phyloP scores from a whole-genome alignment of 2,797 vertebrate genomes.

The Lophotriccus pileatus region DNA sequence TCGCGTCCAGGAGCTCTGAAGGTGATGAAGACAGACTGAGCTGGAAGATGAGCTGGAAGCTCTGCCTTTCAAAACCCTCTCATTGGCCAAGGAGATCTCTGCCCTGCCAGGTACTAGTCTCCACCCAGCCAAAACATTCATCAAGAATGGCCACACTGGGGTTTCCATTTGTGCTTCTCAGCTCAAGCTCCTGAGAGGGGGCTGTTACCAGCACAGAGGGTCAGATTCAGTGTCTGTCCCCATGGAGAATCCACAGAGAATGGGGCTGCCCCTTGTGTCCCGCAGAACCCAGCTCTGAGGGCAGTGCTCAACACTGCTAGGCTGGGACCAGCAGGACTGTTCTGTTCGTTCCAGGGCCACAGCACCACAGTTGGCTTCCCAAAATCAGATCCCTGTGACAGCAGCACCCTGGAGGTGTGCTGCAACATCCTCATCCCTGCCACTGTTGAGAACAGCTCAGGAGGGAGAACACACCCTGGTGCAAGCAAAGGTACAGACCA shows the following conservation, averaged over 20 bases:
- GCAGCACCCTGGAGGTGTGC: neutral
- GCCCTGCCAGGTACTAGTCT: neutral
- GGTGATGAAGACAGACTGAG: neutral
- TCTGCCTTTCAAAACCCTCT: neutral
- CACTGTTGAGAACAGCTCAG: neutral
- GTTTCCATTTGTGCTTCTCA: neutral
- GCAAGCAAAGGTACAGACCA: neutral
- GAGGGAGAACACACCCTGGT: neutral
- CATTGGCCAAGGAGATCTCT: neutral
- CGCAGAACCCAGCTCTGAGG: neutral
- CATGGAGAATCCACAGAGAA: neutral
- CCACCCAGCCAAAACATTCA: neutral
- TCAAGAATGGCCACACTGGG: neutral
- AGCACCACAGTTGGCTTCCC: neutral
- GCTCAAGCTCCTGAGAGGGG: neutral
- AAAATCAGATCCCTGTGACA: neutral
- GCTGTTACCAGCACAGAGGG: neutral
- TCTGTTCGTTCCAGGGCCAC: neutral
- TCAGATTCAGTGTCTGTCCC: neutral
- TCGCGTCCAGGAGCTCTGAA: neutral
- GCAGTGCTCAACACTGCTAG: neutral
- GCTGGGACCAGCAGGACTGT: neutral
- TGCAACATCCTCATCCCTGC: neutral
- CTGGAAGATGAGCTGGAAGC: neutral
- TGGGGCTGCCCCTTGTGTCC: neutral